These are phyloP conservation scores for Xanthorhoe designata DNA, from an alignment of 2,888 invertebrate species.

Conservation along the genomic window DNA sequence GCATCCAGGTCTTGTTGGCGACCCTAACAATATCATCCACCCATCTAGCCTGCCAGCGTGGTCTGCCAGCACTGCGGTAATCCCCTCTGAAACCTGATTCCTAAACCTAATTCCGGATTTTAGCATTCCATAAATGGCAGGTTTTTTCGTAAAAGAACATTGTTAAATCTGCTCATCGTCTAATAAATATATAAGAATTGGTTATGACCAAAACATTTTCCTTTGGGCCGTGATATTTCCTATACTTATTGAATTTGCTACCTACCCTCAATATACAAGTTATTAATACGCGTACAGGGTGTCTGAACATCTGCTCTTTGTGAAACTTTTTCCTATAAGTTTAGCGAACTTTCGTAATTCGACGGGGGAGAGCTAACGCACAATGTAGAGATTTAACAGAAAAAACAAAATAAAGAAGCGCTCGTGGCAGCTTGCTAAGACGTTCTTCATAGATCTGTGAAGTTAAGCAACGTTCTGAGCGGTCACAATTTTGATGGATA, in stretches of 20 bases:
- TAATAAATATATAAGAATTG: background rate
- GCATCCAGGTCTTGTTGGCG: no score
- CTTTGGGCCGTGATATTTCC: constrained; percentile 7
- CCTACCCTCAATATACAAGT: constrained; percentile 35
- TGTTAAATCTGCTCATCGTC: background rate
- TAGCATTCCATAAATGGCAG: background rate
- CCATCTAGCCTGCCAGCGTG: no score
- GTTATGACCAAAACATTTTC: constrained; percentile 9
- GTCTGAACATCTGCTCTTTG: constrained; percentile 42
- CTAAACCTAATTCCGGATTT: no score
- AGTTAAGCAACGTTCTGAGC: no score
- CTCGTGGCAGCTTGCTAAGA: no score
- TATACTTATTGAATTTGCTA: constrained; percentile 31
- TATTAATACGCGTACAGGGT: constrained; percentile 42
- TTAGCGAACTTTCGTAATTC: constrained; percentile 42
- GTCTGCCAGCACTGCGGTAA: no score
- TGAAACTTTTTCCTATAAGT: constrained; percentile 40
- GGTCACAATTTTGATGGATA: no score
- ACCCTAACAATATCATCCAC: no score
- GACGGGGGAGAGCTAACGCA: constrained; percentile 27
- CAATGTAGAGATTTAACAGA: constrained; percentile 17
- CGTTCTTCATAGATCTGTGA: background rate
- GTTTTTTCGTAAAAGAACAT: background rate
- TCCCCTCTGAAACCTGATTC: no score
- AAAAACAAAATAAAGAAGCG: background rate